Evolutionary conservation across 2,888 invertebrate genomes (phyloP).

Genomic region (Exocentrus adspersus): DNA sequence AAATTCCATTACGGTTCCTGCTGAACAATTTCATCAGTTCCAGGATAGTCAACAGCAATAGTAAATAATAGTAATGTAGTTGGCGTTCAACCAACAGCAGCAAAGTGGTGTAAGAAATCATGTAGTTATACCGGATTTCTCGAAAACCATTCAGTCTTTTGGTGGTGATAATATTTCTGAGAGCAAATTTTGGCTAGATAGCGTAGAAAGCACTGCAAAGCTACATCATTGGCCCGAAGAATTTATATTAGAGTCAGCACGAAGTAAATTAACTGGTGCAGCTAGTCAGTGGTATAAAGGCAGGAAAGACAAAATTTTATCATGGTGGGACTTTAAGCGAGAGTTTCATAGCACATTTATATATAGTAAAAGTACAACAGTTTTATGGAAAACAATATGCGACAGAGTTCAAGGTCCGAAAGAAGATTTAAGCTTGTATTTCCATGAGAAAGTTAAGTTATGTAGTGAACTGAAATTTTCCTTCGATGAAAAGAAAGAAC

Average conservation of each 20-base stretch:
- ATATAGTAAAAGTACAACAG: background rate
- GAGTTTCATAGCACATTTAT: conserved; percentile 3
- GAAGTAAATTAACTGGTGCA: too few species aligned
- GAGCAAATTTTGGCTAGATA: background rate
- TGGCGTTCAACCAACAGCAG: background rate
- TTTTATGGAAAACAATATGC: conserved; percentile 1
- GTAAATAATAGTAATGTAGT: too few species aligned
- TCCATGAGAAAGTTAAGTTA: conserved; percentile 10
- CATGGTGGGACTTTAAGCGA: too few species aligned
- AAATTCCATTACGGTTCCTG: too few species aligned
- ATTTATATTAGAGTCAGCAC: too few species aligned
- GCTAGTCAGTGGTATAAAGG: too few species aligned
- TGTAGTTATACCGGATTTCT: background rate
- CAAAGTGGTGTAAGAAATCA: background rate
- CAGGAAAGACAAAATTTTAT: too few species aligned
- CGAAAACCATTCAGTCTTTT: background rate
- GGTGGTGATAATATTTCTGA: background rate
- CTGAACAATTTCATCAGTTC: too few species aligned
- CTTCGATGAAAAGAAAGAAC: conserved; percentile 11
- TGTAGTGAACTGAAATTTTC: background rate
- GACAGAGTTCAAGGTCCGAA: background rate
- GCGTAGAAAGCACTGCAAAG: background rate
- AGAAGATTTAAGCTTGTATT: conserved; percentile 7
- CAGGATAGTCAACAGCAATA: too few species aligned
- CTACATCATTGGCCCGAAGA: too few species aligned